A percentile compares a stretch with the other conserved stretches of the same genome.
Evolutionary conservation across 2,888 invertebrate species (phyloP).

Genomic region (Hirtodrosophila confusa): DNA sequence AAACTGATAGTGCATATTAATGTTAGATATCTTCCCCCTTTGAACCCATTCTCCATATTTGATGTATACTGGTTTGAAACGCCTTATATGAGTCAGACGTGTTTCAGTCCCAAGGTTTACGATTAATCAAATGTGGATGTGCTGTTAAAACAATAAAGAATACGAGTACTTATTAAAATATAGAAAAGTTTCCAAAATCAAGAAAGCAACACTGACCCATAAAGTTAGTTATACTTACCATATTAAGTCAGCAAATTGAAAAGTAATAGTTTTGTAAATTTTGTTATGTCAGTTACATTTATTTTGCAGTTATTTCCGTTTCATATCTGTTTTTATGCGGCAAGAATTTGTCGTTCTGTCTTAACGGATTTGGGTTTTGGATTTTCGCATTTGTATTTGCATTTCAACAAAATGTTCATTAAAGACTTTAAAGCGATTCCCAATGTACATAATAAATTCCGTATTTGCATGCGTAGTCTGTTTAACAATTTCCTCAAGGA

Average conservation of each 20-base stretch:
- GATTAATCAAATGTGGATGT: too few relatives aligned
- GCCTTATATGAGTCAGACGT: too few relatives aligned
- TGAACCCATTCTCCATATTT: too few relatives aligned
- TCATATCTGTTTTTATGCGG: conserved; percentile 65
- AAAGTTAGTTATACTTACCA: conserved; percentile 21
- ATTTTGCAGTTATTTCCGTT: conserved; percentile 77
- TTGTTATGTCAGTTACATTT: conserved; percentile 78
- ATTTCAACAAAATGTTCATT: conserved; percentile 64
- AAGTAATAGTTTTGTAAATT: conserved; percentile 18
- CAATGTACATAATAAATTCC: conserved; percentile 80
- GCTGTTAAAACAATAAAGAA: too few relatives aligned
- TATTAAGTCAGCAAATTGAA: background rate
- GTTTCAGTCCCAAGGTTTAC: too few relatives aligned
- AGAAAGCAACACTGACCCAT: too few relatives aligned
- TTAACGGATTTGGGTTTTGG: conserved; percentile 67
- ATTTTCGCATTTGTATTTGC: conserved; percentile 55
- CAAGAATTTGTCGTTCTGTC: conserved; percentile 63
- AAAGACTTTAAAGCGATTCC: conserved; percentile 76
- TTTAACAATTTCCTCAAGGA: conserved; percentile 67
- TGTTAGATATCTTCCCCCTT: too few relatives aligned
- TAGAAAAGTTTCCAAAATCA: too few relatives aligned
- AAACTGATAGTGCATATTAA: too few relatives aligned
- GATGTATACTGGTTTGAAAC: too few relatives aligned
- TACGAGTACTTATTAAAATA: too few relatives aligned
- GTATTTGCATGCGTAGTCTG: conserved; percentile 78